phyloP scores from a whole-genome alignment of 2,888 invertebrate species.

The Aelia acuminata region DNA sequence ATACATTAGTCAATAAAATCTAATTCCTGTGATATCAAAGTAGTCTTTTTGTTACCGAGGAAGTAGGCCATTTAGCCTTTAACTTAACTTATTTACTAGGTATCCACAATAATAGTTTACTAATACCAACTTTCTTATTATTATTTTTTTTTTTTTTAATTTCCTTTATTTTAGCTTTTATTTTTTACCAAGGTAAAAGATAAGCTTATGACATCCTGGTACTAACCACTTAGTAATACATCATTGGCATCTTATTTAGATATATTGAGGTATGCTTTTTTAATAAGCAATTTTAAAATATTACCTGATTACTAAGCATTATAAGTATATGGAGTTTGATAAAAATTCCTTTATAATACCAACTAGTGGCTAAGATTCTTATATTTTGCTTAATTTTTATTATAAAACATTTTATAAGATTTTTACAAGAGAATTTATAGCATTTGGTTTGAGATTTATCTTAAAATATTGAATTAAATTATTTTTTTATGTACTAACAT shows the following conservation, averaged over 20 bases:
- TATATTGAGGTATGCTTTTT: background rate
- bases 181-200: background rate
- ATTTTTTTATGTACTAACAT: slow-evolving; percentile 50
- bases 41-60: background rate
- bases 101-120: background rate
- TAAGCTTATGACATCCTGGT: background rate
- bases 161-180: background rate
- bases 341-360: background rate
- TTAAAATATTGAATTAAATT: background rate
- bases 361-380: background rate
- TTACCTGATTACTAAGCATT: background rate
- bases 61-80: background rate
- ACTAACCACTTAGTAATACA: background rate
- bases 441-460: background rate
- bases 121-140: background rate
- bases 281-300: background rate
- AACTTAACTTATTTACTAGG: background rate
- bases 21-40: background rate
- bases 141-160: too few relatives aligned
- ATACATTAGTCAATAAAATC: background rate
- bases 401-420: background rate
- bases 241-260: background rate
- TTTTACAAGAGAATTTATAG: too few relatives aligned
- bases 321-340: background rate
- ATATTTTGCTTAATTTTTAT: background rate